phyloP scores from a whole-genome alignment of 2,888 invertebrate species.

The Callinectes sapidus region DNA sequence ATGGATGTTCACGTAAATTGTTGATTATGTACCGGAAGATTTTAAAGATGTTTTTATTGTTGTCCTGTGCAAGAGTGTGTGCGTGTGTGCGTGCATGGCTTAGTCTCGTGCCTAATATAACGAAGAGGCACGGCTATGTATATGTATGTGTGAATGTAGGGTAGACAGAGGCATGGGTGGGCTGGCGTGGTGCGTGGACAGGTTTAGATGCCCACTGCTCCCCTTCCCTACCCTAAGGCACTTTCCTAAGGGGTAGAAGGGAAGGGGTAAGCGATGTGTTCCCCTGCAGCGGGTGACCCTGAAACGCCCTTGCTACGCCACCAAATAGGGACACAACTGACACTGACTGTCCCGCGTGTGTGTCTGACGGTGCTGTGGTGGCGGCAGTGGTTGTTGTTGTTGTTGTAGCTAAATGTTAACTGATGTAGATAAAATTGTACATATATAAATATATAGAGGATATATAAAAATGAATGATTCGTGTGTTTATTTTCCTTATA shows the following conservation, averaged over 20 bases:
- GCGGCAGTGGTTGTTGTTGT: background rate
- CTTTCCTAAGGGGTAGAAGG: background rate
- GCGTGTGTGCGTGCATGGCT: constrained; percentile 41
- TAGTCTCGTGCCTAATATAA: background rate
- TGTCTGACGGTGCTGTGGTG: background rate
- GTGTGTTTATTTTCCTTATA: background rate
- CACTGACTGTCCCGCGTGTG: background rate
- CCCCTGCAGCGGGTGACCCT: background rate
- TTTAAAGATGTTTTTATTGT: constrained; percentile 27
- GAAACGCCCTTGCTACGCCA: background rate
- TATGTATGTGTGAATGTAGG: constrained; percentile 47
- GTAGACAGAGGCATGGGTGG: background rate
- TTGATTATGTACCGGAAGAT: background rate
- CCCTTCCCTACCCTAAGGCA: background rate
- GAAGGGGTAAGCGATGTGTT: background rate
- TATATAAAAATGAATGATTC: background rate
- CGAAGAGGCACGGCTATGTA: constrained; percentile 16
- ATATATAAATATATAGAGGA: constrained; percentile 26
- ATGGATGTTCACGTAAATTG: background rate
- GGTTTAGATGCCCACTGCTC: background rate
- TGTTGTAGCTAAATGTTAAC: constrained; percentile 24
- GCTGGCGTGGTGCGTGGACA: background rate
- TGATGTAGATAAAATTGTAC: constrained; percentile 8
- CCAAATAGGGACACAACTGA: background rate
- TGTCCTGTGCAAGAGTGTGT: constrained; percentile 31